A percentile compares a stretch with the other conserved stretches of the same genome.
phyloP scores from a whole-genome alignment of 2,888 invertebrate species.

The Thecocarcelia acutangulata region DNA sequence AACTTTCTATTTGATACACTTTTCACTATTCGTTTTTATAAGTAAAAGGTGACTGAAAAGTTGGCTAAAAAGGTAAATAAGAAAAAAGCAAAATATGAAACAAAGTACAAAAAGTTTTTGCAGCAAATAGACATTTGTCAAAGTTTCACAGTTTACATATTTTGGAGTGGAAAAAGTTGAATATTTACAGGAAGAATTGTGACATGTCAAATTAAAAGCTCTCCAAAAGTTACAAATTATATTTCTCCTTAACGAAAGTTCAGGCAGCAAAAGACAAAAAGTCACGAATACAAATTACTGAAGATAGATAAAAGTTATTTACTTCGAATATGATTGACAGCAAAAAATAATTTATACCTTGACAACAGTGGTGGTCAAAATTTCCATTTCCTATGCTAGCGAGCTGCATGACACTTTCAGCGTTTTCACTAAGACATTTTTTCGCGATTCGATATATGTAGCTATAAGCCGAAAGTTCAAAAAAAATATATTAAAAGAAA shows the following conservation, averaged over 20 bases:
- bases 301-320: constrained; percentile 6
- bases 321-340: constrained; percentile 10
- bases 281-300: background rate
- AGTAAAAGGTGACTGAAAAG: too few relatives aligned
- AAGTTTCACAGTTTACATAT: background rate
- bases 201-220: constrained; percentile 22
- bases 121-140: constrained; percentile 17
- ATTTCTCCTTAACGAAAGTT: background rate
- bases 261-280: background rate
- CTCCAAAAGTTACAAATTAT: constrained; percentile 13
- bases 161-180: background rate
- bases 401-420: too few relatives aligned
- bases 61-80: too few relatives aligned
- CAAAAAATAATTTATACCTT: background rate
- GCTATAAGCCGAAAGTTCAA: too few relatives aligned
- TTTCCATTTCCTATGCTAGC: too few relatives aligned
- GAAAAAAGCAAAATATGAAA: background rate
- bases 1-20: too few relatives aligned
- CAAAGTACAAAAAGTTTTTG: background rate
- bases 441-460: too few relatives aligned
- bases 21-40: too few relatives aligned
- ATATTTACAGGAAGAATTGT: background rate
- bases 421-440: too few relatives aligned
- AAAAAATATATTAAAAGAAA: too few relatives aligned
- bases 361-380: background rate